Evolutionary conservation across 1,140 invertebrate species (phyloP).

Genomic region (Drosophila lacteicornis): DNA sequence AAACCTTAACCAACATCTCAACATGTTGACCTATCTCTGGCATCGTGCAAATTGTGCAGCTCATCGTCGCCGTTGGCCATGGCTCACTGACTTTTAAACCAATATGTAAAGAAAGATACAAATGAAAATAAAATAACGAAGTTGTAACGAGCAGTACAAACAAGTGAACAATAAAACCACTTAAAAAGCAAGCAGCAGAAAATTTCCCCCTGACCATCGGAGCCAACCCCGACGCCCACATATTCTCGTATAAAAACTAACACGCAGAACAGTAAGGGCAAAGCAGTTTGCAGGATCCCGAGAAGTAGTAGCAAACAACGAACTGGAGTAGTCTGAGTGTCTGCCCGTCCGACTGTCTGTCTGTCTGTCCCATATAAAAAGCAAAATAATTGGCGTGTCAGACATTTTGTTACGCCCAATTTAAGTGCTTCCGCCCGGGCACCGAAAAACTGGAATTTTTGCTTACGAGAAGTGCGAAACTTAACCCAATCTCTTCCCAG

Average conservation of each 20-base stretch:
- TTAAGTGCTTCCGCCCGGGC: conserved; percentile 70
- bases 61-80: conserved; percentile 40
- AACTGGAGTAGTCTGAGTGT: conserved; percentile 34
- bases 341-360: conserved; percentile 39
- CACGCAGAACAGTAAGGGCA: conserved; percentile 59
- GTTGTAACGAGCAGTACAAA: conserved; percentile 55
- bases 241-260: conserved; percentile 67
- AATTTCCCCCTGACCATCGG: conserved; percentile 22
- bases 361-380: conserved; percentile 67
- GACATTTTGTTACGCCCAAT: conserved; percentile 81
- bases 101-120: conserved; percentile 36
- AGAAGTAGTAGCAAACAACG: conserved; percentile 31
- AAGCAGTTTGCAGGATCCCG: conserved; percentile 26
- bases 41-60: conserved; percentile 35
- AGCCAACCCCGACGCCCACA: conserved; percentile 24
- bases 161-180: conserved; percentile 73
- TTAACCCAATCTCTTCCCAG: conserved; percentile 10
- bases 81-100: conserved; percentile 52
- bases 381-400: conserved; percentile 81
- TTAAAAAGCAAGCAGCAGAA: conserved; percentile 64
- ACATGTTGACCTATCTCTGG: conserved; percentile 40
- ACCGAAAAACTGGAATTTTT: conserved; percentile 12
- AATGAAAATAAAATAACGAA: conserved; percentile 45
- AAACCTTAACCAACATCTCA: conserved; percentile 23
- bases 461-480: conserved; percentile 12